Evolutionary conservation across 1,140 invertebrate genomes (phyloP).

Genomic region (Rhopalosiphum padi): DNA sequence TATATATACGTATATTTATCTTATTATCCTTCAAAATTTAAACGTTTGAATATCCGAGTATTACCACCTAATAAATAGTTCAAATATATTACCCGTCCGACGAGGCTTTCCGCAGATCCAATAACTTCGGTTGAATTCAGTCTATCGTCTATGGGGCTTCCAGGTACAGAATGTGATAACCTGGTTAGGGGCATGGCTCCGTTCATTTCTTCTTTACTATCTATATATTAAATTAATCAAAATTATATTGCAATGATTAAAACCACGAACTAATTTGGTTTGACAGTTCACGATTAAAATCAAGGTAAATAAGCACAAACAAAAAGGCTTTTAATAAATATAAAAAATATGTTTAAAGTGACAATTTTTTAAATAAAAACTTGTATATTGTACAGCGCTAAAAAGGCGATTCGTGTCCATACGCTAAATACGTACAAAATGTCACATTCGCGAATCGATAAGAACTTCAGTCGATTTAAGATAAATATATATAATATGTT

Average conservation of each 20-base stretch:
- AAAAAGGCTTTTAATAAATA: neutral
- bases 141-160: constrained; percentile 77
- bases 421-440: neutral
- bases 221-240: constrained; percentile 11
- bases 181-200: constrained; percentile 58
- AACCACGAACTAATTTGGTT: neutral
- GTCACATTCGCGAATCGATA: neutral
- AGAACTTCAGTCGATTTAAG: neutral
- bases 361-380: neutral
- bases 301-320: neutral
- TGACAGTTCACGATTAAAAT: neutral
- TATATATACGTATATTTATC: neutral
- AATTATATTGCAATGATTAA: neutral
- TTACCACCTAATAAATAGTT: neutral
- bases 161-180: constrained; percentile 74
- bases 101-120: constrained; percentile 91
- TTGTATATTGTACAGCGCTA: neutral
- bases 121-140: constrained; percentile 76
- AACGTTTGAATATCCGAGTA: neutral
- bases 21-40: neutral
- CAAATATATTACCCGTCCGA: constrained; percentile 77
- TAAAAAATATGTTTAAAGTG: neutral
- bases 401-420: neutral
- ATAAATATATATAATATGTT: neutral
- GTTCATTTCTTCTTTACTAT: constrained; percentile 62